phyloP scores from a whole-genome alignment of 2,113 vertebrate species.

The Boleophthalmus pectinirostris region DNA sequence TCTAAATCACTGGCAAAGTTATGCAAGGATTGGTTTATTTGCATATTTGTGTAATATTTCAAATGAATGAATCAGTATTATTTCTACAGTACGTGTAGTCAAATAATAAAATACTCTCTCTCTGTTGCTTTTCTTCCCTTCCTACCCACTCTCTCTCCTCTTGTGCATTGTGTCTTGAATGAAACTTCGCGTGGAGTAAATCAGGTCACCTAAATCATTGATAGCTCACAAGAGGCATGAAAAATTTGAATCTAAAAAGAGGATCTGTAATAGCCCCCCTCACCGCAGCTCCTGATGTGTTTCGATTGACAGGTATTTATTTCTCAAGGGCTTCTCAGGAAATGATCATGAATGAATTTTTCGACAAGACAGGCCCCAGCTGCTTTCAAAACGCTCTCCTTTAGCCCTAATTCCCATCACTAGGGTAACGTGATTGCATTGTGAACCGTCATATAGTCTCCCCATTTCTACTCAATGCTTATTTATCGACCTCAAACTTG shows the following conservation, averaged over 20 bases:
- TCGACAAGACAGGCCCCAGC: slow-evolving; percentile 23
- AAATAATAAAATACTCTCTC: neutral
- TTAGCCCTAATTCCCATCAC: neutral
- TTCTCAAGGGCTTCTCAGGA: slow-evolving; percentile 49
- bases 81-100: too few species aligned
- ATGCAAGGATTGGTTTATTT: too few species aligned
- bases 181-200: slow-evolving; percentile 45
- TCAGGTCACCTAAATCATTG: slow-evolving; percentile 60
- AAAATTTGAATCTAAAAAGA: slow-evolving; percentile 40
- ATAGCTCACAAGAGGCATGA: slow-evolving; percentile 43
- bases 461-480: neutral
- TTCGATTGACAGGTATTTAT: slow-evolving; percentile 56
- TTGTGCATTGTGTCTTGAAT: slow-evolving; percentile 43
- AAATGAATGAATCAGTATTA: too few species aligned
- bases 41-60: too few species aligned
- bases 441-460: neutral
- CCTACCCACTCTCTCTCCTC: slow-evolving; percentile 26
- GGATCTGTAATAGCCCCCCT: slow-evolving; percentile 32
- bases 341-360: slow-evolving; percentile 37
- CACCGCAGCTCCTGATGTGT: slow-evolving; percentile 27
- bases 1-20: too few species aligned
- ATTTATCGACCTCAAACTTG: slow-evolving; percentile 1
- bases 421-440: neutral
- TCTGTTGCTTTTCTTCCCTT: slow-evolving; percentile 33
- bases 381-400: slow-evolving; percentile 1